Conservation (phyloP, 2,113 vertebrate genomes). For the Ovibos moschatus region DNA sequence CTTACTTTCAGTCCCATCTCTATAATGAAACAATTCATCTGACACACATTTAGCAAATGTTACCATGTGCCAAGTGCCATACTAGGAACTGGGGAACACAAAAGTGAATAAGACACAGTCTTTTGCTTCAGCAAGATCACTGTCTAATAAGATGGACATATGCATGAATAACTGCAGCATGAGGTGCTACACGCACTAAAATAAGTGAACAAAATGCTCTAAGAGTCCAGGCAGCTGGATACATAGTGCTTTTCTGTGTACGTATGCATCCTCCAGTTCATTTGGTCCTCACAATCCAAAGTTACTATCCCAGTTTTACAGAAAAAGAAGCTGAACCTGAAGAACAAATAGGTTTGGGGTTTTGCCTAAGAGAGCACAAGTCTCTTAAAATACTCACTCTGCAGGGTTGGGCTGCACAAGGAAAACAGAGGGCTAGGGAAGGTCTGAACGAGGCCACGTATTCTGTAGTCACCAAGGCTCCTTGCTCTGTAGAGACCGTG, state of each 20-base stretch:
- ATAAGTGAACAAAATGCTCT: background rate
- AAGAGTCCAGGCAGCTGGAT: background rate
- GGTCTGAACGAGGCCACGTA: background rate
- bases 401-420: background rate
- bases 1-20: background rate
- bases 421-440: background rate
- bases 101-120: background rate
- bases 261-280: background rate
- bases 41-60: background rate
- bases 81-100: background rate
- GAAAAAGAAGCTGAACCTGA: background rate
- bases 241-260: background rate
- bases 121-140: background rate
- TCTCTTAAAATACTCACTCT: background rate
- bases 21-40: background rate
- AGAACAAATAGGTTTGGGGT: background rate
- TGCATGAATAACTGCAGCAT: background rate
- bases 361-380: background rate
- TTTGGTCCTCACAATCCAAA: background rate
- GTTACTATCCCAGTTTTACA: background rate
- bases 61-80: background rate
- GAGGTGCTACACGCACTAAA: background rate
- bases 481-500: background rate
- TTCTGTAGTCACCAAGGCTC: background rate
- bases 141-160: background rate